Evolutionary conservation across 2,888 invertebrate species (phyloP), one percentile per base, ranked within the genome.

Genomic region (Brenthis daphne): DNA sequence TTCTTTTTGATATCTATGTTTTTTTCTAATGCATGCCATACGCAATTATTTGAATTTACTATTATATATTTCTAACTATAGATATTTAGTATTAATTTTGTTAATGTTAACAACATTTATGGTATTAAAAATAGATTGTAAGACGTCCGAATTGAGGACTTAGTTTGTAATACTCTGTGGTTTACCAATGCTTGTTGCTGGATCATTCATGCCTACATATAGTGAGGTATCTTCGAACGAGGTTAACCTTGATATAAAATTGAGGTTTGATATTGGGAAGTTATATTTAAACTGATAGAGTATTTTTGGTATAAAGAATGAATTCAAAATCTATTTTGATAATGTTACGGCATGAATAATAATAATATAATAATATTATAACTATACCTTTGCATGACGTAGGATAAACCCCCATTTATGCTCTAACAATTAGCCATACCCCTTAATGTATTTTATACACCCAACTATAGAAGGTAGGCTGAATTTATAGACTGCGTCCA

Each of bases 401-500:
- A 48, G 48, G 11, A 43, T 60, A 29, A n/a, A 48, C 14, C 20
- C 6, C 29, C 29, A 20, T 61, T 24, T 50, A 47, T 64, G 53
- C 47, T 57, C 16, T 63, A 48, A 57, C n/a, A 43, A 11, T 43
- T 43, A 43, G 37, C 37, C 33, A 64, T 58, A 55, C 51, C 67
- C 43, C 20, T 57, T 29, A 50, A 51, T 55, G 20, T 64, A 54
- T 54, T 16, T 57, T 65, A 20, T 48, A 65, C 16, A 53, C 43
- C 29, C 29, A 48, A 60, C 37, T 54, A 54, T 63, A 57, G 64
- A 71, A 74, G 70, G 68, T 77, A 76, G 63, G 65, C 60, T 68
- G 69, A 67, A 71, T 64, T 68, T 29, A 73, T 69, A 68, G 73
- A 75, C 74, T 71, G 76, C 67, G 65, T 63, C 74, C 80, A 80